Conservation (phyloP, 2,888 invertebrate genomes). For the Scelioninae gen. 1 region DNA sequence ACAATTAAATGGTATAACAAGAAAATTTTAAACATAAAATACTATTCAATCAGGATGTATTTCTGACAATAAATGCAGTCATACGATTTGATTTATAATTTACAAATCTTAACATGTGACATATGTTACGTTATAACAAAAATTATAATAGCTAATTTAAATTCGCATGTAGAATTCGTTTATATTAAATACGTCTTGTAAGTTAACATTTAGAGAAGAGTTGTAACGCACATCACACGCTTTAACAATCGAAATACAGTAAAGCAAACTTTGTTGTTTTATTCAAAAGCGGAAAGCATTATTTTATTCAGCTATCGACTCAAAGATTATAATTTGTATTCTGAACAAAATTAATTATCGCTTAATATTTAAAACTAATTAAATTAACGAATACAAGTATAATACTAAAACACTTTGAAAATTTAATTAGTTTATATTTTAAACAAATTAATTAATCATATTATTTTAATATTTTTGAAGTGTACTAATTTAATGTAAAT, state of each 20-base stretch:
- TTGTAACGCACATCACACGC: slow-evolving; percentile 26
- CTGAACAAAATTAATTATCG: slow-evolving; percentile 8
- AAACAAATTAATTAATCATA: too few species aligned
- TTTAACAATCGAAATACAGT: slow-evolving; percentile 21
- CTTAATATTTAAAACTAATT: neutral
- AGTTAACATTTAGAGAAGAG: slow-evolving; percentile 35
- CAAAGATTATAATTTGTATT: slow-evolving; percentile 24
- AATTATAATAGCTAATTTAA: slow-evolving; percentile 42
- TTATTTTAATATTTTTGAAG: too few species aligned
- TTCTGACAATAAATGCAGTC: slow-evolving; percentile 80
- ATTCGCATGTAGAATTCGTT: slow-evolving; percentile 40
- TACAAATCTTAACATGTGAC: slow-evolving; percentile 4
- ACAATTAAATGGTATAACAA: too few species aligned
- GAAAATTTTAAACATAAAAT: too few species aligned
- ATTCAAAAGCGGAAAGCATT: slow-evolving; percentile 46
- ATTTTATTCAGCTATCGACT: slow-evolving; percentile 37
- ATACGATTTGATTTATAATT: slow-evolving; percentile 23
- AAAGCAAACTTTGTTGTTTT: slow-evolving; percentile 24
- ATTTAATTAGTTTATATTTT: too few species aligned
- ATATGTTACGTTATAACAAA: slow-evolving; percentile 28
- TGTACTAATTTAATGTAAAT: too few species aligned
- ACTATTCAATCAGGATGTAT: slow-evolving; percentile 47
- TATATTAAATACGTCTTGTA: slow-evolving; percentile 38
- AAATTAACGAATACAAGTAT: neutral
- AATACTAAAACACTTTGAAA: too few species aligned